These are phyloP conservation scores for Pterocles orientalis DNA, from an alignment of 2,113 vertebrate species.

Conservation along the genomic window DNA sequence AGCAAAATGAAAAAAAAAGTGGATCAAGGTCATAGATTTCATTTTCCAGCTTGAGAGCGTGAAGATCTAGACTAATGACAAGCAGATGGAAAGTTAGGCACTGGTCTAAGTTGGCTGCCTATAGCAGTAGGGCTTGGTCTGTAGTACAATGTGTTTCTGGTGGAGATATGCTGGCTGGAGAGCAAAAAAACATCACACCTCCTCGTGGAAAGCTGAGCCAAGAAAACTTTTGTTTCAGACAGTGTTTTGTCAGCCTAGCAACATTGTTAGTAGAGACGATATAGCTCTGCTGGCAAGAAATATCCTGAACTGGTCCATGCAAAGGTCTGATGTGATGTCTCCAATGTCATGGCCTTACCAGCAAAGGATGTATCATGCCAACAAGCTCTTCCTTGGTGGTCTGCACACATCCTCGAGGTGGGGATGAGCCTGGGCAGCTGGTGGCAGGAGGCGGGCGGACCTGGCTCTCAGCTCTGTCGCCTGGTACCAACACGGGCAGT, in stretches of 20 bases:
- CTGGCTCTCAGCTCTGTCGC: neutral
- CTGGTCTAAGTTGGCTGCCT: slow-evolving; percentile 11
- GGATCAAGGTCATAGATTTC: slow-evolving; percentile 19
- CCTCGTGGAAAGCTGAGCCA: neutral
- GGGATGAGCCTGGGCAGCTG: neutral
- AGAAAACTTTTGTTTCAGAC: neutral
- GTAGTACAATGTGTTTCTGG: neutral
- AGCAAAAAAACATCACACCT: neutral
- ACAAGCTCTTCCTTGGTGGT: neutral
- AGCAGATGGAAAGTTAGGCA: slow-evolving; percentile 53
- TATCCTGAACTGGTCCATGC: neutral
- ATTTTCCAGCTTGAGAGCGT: neutral
- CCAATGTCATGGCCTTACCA: neutral
- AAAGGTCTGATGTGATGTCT: neutral
- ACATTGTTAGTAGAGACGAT: neutral
- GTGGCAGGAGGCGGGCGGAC: neutral
- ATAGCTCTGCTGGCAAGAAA: neutral
- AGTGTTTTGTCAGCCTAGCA: slow-evolving; percentile 41
- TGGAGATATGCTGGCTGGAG: slow-evolving; percentile 1
- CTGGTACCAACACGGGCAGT: neutral
- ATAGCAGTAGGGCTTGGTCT: neutral
- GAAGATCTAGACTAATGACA: slow-evolving; percentile 23
- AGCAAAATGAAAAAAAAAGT: slow-evolving; percentile 3
- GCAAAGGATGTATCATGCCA: neutral
- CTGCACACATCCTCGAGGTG: neutral